Conservation (phyloP, 2,888 invertebrate genomes). For the Myopa tessellatipennis region DNA sequence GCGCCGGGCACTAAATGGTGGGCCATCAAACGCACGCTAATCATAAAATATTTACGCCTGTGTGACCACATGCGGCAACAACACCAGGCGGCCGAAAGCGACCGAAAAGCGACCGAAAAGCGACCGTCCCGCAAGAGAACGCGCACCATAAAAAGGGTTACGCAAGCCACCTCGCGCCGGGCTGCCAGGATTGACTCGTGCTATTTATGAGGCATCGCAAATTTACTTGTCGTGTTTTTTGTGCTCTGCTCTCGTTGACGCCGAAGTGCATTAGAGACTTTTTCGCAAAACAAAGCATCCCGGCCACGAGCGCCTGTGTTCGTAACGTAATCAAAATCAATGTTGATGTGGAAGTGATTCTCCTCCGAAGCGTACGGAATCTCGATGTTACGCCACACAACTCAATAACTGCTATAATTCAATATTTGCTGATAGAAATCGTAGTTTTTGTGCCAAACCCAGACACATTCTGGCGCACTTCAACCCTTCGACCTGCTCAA, state of each 20-base stretch:
- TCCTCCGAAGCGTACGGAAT: neutral
- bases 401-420: conserved; percentile 35
- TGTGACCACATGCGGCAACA: conserved; percentile 16
- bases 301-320: neutral
- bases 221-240: conserved; percentile 17
- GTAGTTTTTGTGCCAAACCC: conserved; percentile 30
- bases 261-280: conserved; percentile 13
- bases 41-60: conserved; percentile 36
- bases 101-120: neutral
- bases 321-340: conserved; percentile 22
- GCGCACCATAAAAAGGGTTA: conserved; percentile 1
- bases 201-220: conserved; percentile 23
- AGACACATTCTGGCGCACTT: neutral
- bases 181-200: neutral
- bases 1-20: conserved; percentile 7
- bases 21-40: conserved; percentile 37
- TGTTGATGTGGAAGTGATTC: neutral
- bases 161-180: conserved; percentile 4
- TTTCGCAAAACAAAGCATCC: conserved; percentile 15
- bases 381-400: conserved; percentile 22
- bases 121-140: conserved; percentile 26
- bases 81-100: neutral
- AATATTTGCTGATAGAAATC: conserved; percentile 38
- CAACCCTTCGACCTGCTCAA: neutral
- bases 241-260: neutral